Conservation (phyloP, 2,888 invertebrate genomes). For the Brenthis daphne region DNA sequence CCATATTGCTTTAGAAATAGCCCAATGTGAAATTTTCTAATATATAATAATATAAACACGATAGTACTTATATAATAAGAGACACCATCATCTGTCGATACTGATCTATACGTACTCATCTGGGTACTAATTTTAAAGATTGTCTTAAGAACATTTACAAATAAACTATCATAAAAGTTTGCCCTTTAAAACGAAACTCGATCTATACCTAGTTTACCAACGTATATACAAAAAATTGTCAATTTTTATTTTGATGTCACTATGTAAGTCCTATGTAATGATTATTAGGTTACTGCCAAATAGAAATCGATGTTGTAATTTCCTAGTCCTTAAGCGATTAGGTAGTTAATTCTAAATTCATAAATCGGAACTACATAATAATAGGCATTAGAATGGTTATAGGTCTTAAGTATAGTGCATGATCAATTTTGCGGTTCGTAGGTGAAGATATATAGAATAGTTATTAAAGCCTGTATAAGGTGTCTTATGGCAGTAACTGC, state of each 20-base stretch:
- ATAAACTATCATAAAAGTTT: slow-evolving; percentile 6
- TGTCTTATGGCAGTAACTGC: slow-evolving; percentile 27
- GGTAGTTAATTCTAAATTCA: slow-evolving; percentile 54
- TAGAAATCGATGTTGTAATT: slow-evolving; percentile 75
- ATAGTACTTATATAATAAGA: background rate
- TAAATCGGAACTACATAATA: slow-evolving; percentile 55
- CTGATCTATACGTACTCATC: background rate
- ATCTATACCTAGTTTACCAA: slow-evolving; percentile 18
- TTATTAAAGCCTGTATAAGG: slow-evolving; percentile 23
- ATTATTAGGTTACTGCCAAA: slow-evolving; percentile 78
- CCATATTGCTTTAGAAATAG: slow-evolving; percentile 18
- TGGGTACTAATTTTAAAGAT: background rate
- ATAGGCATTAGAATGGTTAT: slow-evolving; percentile 51
- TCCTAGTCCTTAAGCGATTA: slow-evolving; percentile 67
- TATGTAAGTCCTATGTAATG: slow-evolving; percentile 50
- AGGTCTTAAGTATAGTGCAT: slow-evolving; percentile 57
- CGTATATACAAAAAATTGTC: slow-evolving; percentile 48
- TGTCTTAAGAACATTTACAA: slow-evolving; percentile 6
- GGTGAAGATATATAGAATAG: slow-evolving; percentile 35
- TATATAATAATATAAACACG: background rate
- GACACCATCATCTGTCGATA: background rate
- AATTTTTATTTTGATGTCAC: slow-evolving; percentile 64
- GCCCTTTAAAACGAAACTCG: slow-evolving; percentile 1
- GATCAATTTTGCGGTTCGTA: slow-evolving; percentile 61
- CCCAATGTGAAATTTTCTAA: slow-evolving; percentile 3